phyloP scores from a whole-genome alignment of 2,797 vertebrate species.

The Artibeus lituratus region DNA sequence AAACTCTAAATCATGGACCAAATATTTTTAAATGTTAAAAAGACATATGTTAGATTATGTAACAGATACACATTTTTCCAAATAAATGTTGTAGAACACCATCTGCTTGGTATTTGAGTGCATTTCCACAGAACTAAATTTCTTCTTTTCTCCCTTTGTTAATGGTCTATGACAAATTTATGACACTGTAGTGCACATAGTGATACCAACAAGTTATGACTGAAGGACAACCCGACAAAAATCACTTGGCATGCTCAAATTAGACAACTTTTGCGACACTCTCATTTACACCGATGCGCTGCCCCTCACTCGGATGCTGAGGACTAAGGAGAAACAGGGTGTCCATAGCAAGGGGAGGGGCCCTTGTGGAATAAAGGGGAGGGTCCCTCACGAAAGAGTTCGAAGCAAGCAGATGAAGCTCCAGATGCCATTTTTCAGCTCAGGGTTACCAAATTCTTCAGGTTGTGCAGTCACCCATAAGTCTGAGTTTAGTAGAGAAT shows the following conservation, averaged over 20 bases:
- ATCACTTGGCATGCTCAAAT: conserved; percentile 51
- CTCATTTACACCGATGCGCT: neutral
- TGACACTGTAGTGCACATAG: conserved; percentile 76
- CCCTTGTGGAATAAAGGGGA: neutral
- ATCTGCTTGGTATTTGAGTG: conserved; percentile 67
- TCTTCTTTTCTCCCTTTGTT: conserved; percentile 71
- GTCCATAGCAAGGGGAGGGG: neutral
- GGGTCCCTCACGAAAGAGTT: neutral
- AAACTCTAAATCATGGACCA: conserved; percentile 80
- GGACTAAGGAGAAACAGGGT: neutral
- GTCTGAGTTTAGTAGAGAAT: neutral
- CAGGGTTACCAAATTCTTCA: neutral
- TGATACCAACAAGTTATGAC: conserved; percentile 64
- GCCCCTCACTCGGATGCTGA: neutral
- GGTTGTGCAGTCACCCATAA: neutral
- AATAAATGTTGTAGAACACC: conserved; percentile 77
- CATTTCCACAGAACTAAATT: conserved; percentile 70
- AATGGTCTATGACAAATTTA: conserved; percentile 72
- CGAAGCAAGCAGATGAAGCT: neutral
- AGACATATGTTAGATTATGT: conserved; percentile 76
- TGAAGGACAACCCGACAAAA: conserved; percentile 70
- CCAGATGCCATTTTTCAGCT: neutral
- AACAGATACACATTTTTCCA: conserved; percentile 77
- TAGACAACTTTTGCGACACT: conserved; percentile 24
- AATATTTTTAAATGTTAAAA: conserved; percentile 83